These are phyloP conservation scores for Erebia ligea DNA, from an alignment of 2,888 invertebrate genomes.

Conservation along the genomic window DNA sequence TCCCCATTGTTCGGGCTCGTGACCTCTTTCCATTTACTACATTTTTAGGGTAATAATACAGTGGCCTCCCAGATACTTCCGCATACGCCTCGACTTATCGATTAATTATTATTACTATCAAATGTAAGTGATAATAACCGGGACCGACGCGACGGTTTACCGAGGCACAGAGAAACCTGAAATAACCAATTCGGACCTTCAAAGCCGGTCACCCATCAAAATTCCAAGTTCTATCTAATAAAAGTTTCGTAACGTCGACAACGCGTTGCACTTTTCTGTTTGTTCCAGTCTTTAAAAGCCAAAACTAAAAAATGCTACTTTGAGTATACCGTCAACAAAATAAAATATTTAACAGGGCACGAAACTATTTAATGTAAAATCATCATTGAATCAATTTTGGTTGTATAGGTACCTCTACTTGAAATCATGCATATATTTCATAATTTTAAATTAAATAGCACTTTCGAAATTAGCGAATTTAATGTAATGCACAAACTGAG, in stretches of 20 bases:
- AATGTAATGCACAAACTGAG: slow-evolving; percentile 15
- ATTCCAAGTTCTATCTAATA: no score
- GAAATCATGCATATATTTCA: background rate
- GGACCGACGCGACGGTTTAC: no score
- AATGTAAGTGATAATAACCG: no score
- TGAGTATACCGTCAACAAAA: slow-evolving; percentile 72
- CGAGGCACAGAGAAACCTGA: no score
- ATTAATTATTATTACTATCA: no score
- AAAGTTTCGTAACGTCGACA: background rate
- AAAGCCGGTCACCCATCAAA: no score
- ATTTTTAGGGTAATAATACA: no score
- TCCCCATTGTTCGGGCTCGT: no score
- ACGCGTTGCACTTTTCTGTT: background rate
- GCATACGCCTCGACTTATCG: no score
- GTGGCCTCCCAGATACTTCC: no score
- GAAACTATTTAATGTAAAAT: slow-evolving; percentile 14
- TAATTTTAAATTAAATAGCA: slow-evolving; percentile 15
- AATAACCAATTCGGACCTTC: no score
- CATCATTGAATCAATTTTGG: slow-evolving; percentile 6
- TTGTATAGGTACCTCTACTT: slow-evolving; percentile 9
- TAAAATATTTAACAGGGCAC: slow-evolving; percentile 44
- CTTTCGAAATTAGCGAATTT: slow-evolving; percentile 17
- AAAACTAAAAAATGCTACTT: slow-evolving; percentile 69
- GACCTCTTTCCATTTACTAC: no score
- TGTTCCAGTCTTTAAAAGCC: slow-evolving; percentile 41